Base-by-base conservation (phyloP, 2,113 vertebrate species). In the Petrocephalus microphthalmus region DNA sequence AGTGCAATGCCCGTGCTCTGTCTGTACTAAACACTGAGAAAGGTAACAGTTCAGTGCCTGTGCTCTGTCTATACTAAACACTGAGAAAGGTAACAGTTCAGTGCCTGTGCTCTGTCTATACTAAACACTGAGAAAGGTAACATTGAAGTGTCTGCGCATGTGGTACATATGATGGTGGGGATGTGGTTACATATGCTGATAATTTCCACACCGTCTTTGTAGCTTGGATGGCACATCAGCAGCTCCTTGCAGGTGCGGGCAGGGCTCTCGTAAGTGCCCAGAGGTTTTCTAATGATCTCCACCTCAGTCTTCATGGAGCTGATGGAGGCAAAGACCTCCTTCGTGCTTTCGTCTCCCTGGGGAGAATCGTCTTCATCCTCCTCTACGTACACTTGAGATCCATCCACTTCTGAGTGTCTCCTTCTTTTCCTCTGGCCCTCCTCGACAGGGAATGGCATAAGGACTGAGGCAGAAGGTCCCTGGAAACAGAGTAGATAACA, bases 221-320 rank as follows among this genome's bases (percentile, higher is more conserved):
- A 95, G 84, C 95, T 88, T 0, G 95, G 96, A 15, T 98, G 96
- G 88, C 96, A 94, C 90, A 96, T 95, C 92, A 95, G 94, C 22
- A 99, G 95, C 92, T 99, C 97, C 29, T 95, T 94, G 94, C 98
- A 98, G 85, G 96, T 94, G 0, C 97, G 95, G 0, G 95, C 97
- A 0, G 98, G 98, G 90, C 95, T 97, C 89, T 97, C 95, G 0
- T 94, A 96, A 0, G 96, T 97, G 52, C 98, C 98, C 0, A 95
- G 93, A 0, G 98, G 98, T 8, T 92, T 93, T 57, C 94, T 94
- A 93, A 98, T 95, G 90, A 95, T 92, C 89, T 98, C 97, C 85
- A 99, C 93, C 78, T 99, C 98, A 0, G 90, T 92, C 91, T 96
- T 97, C 92, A 99, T 96, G 1, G 98, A 98, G 7, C 92, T 94